Percentiles rank a stretch among this genome's conserved stretches.
phyloP scores from a whole-genome alignment of 2,113 vertebrate species.

The Barnardius zonarius region DNA sequence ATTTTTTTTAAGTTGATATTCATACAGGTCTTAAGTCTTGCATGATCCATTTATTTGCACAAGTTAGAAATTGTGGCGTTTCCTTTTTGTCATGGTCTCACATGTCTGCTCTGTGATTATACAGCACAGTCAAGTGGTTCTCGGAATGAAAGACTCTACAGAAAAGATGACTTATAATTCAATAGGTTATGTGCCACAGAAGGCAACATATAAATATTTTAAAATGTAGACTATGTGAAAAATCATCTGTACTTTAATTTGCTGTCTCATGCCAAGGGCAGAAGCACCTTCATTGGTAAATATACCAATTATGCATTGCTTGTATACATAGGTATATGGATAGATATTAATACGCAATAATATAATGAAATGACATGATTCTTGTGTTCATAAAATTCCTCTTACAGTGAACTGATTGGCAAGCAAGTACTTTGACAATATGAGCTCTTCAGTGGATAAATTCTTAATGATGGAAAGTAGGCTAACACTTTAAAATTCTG shows the following conservation, averaged over 20 bases:
- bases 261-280: slow-evolving; percentile 42
- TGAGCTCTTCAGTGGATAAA: slow-evolving; percentile 18
- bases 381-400: background rate
- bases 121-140: slow-evolving; percentile 20
- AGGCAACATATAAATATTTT: slow-evolving; percentile 71
- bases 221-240: slow-evolving; percentile 55
- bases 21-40: slow-evolving; percentile 57
- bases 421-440: slow-evolving; percentile 20
- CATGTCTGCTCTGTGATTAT: background rate
- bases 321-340: background rate
- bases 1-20: slow-evolving; percentile 51
- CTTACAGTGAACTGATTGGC: background rate
- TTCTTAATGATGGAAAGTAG: slow-evolving; percentile 48
- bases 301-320: background rate
- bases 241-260: slow-evolving; percentile 59
- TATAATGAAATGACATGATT: background rate
- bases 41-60: slow-evolving; percentile 57
- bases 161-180: slow-evolving; percentile 58
- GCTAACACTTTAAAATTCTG: slow-evolving; percentile 33
- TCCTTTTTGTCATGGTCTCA: background rate
- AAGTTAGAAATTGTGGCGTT: slow-evolving; percentile 32
- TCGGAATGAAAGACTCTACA: slow-evolving; percentile 34
- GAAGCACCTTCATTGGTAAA: background rate
- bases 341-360: background rate
- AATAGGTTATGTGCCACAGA: slow-evolving; percentile 59